phyloP scores from a whole-genome alignment of 2,797 vertebrate genomes.

The Distichodus sexfasciatus region DNA sequence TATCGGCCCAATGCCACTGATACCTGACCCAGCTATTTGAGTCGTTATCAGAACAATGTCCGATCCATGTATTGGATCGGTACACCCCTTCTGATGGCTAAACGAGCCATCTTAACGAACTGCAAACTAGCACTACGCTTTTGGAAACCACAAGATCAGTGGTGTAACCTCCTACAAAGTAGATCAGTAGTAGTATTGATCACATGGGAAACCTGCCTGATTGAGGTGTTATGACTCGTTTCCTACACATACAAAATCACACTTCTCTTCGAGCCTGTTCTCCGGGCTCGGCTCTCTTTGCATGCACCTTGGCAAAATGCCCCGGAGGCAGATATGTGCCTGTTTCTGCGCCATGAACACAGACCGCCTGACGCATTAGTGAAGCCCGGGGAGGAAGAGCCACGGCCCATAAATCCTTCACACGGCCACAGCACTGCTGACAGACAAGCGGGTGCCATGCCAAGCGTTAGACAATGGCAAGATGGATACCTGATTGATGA shows the following conservation, averaged over 20 bases:
- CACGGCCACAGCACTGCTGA: conserved; percentile 61
- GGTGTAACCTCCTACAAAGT: not conserved
- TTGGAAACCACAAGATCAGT: not conserved
- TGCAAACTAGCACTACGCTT: not conserved
- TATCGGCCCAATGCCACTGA: too few relatives aligned
- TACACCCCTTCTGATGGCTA: too few relatives aligned
- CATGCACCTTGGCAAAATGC: not conserved
- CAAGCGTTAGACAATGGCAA: conserved; percentile 53
- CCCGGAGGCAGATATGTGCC: conserved; percentile 31
- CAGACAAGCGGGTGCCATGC: conserved; percentile 54
- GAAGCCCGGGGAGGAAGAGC: conserved; percentile 52
- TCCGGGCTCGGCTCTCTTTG: conserved; percentile 14
- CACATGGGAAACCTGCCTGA: too few relatives aligned
- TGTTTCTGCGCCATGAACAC: conserved; percentile 2
- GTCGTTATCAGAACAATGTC: too few relatives aligned
- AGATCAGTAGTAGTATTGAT: not conserved
- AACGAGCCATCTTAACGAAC: too few relatives aligned
- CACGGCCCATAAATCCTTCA: conserved; percentile 61
- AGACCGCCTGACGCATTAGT: conserved; percentile 40
- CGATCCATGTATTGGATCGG: too few relatives aligned
- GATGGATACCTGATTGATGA: conserved; percentile 56
- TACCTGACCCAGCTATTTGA: too few relatives aligned
- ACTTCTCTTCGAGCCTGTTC: conserved; percentile 8
- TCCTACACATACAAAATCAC: too few relatives aligned
- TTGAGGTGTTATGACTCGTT: not conserved